Percentiles rank a stretch among this genome's conserved stretches.
Conservation (phyloP, 2,797 vertebrate species). For the Pyrocephalus nanus region DNA sequence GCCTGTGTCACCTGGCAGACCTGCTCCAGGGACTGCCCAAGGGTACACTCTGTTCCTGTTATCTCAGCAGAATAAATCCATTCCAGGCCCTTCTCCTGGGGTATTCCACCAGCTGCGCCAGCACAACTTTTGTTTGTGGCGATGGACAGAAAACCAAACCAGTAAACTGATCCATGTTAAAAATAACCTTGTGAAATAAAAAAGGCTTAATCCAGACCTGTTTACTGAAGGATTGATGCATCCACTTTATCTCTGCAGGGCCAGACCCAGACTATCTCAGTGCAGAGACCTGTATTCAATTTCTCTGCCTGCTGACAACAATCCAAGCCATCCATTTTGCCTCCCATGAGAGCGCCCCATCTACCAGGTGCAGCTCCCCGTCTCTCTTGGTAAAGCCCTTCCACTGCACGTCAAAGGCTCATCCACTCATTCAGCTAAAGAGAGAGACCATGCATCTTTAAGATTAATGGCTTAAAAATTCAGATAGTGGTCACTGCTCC, state of each 20-base stretch:
- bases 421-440: not conserved
- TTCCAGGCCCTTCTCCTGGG: not conserved
- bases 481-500: not conserved
- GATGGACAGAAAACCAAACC: not conserved
- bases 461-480: not conserved
- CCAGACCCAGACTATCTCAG: not conserved
- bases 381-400: not conserved
- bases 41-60: not conserved
- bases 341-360: not conserved
- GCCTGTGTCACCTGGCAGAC: not conserved
- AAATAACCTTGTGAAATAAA: constrained; percentile 16
- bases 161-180: not conserved
- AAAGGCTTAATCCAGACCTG: not conserved
- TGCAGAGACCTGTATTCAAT: not conserved
- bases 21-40: not conserved
- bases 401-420: not conserved
- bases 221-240: constrained; percentile 30
- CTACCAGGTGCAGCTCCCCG: not conserved
- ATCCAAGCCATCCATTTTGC: not conserved
- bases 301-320: not conserved
- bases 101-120: not conserved
- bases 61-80: not conserved
- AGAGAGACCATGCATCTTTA: not conserved
- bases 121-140: not conserved
- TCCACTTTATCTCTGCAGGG: constrained; percentile 3